Evolutionary conservation across 1,140 invertebrate genomes (phyloP), one percentile per base, ranked within the genome.

Genomic region (Coelopa frigida): DNA sequence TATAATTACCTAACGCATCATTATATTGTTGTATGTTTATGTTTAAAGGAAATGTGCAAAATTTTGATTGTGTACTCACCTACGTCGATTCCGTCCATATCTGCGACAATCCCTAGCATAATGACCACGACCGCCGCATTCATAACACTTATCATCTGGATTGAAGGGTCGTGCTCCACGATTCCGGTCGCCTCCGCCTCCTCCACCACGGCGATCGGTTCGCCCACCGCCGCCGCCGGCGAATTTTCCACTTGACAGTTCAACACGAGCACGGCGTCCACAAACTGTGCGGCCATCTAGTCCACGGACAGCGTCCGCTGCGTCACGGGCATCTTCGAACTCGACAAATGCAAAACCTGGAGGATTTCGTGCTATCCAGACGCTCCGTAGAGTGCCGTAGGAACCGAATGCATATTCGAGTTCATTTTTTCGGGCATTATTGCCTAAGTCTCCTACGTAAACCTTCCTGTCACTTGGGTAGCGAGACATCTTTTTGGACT

Each of bases 271-370:
- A 31, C 90, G 73, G 43, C 85, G 77, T 3, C 92, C 92, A 73
- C 90, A 94, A 26, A 95, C 81, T 29, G 82, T 87, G 26, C 91
- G 73, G 0, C 83, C 83, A 62, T 85, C 82, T 56, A 81, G 59
- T 12, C 76, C 77, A 18, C 76, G 71, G 27, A 93, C 86, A 12
- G 92, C 88, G 75, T 98, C 93, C 65, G 93, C 90, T 6, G 93
- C 93, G 73, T 97, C 93, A 49, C 85, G 70, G 1, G 83, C 75
- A 68, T 86, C 84, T 73, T 97, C 93, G 73, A 93, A 97, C 71
- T 96, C 92, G 14, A 97, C 87, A 74, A 97, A 97, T 11, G 92
- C 93, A 75, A 97, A 97, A 26, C 93, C 84, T 33, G 87, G 87
- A 8, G 88, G 88, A 70, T 95, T 94, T 56, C 91, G 76, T 1